Evolutionary conservation across 1,140 invertebrate genomes (phyloP).

Genomic region (Ips nitidus): DNA sequence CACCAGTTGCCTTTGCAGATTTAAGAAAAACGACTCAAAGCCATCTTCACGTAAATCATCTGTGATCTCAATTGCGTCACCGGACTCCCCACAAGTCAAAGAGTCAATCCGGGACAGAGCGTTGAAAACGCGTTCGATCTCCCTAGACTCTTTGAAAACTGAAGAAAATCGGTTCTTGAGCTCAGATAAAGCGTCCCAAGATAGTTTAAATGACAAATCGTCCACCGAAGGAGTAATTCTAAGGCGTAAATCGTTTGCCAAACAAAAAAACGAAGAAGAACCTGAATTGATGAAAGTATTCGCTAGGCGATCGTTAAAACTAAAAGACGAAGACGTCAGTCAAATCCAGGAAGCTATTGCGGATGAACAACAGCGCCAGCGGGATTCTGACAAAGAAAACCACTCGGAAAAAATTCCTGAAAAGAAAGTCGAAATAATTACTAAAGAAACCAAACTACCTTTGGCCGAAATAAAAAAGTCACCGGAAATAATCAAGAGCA

Average conservation of each 20-base stretch:
- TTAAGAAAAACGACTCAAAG: constrained; percentile 33
- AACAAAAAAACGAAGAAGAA: constrained; percentile 61
- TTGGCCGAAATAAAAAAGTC: constrained; percentile 42
- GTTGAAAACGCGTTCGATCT: constrained; percentile 45
- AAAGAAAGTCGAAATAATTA: constrained; percentile 62
- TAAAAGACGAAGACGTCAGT: constrained; percentile 68
- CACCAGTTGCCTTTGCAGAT: constrained; percentile 3
- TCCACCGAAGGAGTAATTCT: constrained; percentile 52
- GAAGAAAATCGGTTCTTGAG: constrained; percentile 14
- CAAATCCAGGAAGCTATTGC: constrained; percentile 46
- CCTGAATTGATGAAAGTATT: constrained; percentile 80
- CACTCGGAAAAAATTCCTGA: constrained; percentile 58
- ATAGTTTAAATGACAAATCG: constrained; percentile 41
- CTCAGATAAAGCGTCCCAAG: constrained; percentile 40
- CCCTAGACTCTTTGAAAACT: constrained; percentile 47
- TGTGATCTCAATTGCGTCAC: constrained; percentile 32
- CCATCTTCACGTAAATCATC: constrained; percentile 35
- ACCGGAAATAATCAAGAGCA: constrained; percentile 18
- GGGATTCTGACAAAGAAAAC: constrained; percentile 49
- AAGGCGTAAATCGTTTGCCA: constrained; percentile 59
- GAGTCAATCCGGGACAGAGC: constrained; percentile 17
- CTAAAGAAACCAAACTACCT: constrained; percentile 43
- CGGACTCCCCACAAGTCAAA: constrained; percentile 31
- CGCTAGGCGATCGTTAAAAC: constrained; percentile 71
- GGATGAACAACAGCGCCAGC: constrained; percentile 22